A percentile compares a stretch with the other conserved stretches of the same genome.
phyloP scores from a whole-genome alignment of 2,888 invertebrate genomes.

The Ophion costatus region DNA sequence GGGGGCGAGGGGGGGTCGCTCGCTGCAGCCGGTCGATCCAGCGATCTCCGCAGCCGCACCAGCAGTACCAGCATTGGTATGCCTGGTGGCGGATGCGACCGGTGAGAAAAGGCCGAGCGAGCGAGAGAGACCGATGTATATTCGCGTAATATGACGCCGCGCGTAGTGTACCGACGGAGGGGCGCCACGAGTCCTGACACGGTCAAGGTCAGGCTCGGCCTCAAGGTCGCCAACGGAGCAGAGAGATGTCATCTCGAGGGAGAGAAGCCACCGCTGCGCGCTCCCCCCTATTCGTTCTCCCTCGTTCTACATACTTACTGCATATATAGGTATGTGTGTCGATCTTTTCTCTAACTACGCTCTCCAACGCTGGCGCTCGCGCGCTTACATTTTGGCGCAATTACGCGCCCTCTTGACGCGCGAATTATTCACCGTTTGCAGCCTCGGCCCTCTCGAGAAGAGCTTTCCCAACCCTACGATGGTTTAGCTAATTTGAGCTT shows the following conservation, averaged over 20 bases:
- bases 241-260: constrained; percentile 80
- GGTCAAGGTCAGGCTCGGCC: constrained; percentile 81
- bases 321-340: constrained; percentile 58
- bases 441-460: background rate
- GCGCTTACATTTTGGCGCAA: background rate
- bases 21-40: constrained; percentile 62
- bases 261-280: constrained; percentile 62
- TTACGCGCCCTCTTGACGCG: background rate
- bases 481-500: background rate
- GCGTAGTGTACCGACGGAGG: constrained; percentile 58
- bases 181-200: constrained; percentile 75
- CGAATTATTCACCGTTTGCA: background rate
- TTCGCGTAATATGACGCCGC: constrained; percentile 75
- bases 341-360: constrained; percentile 19
- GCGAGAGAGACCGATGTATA: constrained; percentile 66
- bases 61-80: constrained; percentile 56
- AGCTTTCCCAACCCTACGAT: background rate
- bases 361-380: background rate
- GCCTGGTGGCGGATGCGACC: constrained; percentile 52
- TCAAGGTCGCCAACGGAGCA: constrained; percentile 77
- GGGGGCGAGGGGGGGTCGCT: constrained; percentile 20
- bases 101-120: constrained; percentile 59
- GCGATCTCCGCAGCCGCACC: constrained; percentile 58
- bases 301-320: constrained; percentile 50
- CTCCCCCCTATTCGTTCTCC: constrained; percentile 44